These are phyloP conservation scores for Scylla paramamosain DNA, from an alignment of 1,140 invertebrate genomes.

Conservation along the genomic window DNA sequence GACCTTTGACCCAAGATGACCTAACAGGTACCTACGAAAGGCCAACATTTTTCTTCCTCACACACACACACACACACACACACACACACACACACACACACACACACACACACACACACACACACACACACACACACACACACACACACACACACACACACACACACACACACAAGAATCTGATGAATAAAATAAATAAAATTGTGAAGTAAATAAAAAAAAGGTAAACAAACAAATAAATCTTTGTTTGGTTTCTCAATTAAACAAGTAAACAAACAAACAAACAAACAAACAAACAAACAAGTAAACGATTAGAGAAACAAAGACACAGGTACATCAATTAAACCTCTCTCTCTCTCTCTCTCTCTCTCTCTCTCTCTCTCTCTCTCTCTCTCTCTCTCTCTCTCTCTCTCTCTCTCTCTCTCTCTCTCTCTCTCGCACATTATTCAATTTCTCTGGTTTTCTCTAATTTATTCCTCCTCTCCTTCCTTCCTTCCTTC, in stretches of 20 bases:
- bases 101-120: constrained; percentile 53
- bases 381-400: background rate
- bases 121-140: constrained; percentile 55
- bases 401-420: background rate
- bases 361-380: background rate
- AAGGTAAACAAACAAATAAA: background rate
- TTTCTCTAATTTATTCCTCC: too few species aligned
- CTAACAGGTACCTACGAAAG: too few species aligned
- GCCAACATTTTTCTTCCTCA: too few species aligned
- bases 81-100: constrained; percentile 50
- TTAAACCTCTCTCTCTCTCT: background rate
- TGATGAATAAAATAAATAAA: too few species aligned
- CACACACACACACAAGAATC: constrained; percentile 28
- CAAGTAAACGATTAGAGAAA: background rate
- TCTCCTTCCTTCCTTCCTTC: too few species aligned
- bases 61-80: background rate
- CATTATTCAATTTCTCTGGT: too few species aligned
- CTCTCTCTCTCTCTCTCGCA: too few species aligned
- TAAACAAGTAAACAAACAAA: background rate
- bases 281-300: background rate
- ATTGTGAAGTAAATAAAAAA: background rate
- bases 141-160: constrained; percentile 55
- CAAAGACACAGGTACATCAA: background rate
- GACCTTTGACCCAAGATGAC: too few species aligned
- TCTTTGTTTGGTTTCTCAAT: background rate